phyloP scores from a whole-genome alignment of 2,113 vertebrate genomes.

The Myocastor coypus region DNA sequence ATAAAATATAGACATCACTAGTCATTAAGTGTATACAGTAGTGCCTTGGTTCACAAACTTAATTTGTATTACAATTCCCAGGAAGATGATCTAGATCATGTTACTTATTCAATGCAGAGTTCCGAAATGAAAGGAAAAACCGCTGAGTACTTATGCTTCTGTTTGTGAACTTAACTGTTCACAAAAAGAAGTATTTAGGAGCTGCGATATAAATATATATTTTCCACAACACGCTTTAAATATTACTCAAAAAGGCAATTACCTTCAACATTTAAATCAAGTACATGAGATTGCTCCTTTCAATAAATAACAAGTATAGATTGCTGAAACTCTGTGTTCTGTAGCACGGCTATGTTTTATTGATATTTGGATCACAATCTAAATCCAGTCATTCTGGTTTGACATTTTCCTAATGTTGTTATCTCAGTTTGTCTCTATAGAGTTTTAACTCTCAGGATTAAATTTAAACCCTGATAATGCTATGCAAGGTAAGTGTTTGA shows the following conservation, averaged over 20 bases:
- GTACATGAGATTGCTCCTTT: neutral
- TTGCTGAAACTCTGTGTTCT: neutral
- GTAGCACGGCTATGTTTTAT: neutral
- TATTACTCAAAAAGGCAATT: neutral
- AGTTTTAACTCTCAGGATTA: neutral
- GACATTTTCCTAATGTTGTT: neutral
- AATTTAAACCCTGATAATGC: neutral
- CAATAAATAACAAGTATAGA: neutral
- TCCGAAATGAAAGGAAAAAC: neutral
- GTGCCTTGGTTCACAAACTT: neutral
- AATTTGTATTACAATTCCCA: neutral
- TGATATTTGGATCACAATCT: slow-evolving; percentile 42
- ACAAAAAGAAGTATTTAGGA: no score
- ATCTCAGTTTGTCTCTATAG: neutral
- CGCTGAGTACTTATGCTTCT: neutral
- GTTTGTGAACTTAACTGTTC: neutral
- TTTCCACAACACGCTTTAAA: neutral
- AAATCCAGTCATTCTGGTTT: neutral
- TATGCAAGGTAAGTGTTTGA: neutral
- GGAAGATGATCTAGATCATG: neutral
- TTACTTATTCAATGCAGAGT: neutral
- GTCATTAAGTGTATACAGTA: neutral
- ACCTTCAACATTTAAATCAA: slow-evolving; percentile 30
- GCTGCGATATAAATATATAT: no score
- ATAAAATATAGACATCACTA: neutral